Evolutionary conservation across 2,113 vertebrate genomes (phyloP), one percentile per base, ranked within the genome.

Genomic region (Otus sunia): DNA sequence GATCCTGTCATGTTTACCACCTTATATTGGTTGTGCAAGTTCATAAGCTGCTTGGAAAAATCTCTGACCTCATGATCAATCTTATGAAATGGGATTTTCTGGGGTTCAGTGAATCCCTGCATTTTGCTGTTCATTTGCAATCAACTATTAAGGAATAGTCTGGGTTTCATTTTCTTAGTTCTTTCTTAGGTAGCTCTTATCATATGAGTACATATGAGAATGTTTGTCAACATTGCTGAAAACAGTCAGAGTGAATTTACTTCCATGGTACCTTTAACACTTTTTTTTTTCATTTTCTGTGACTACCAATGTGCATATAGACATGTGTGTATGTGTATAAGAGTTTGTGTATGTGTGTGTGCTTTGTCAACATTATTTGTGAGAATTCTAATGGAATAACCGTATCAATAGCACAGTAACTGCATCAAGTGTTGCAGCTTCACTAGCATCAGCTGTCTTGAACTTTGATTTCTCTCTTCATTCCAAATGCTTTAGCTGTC

Each of bases 201-300:
- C 26, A 27, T 56, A 15, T 12, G 17, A 25, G 11, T 19, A n/a
- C 4, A 11, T n/a, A n/a, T 15, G 7, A 86, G 29, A 90, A 41
- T 0, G 0, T 39, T 32, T 50, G 26, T 43, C 10, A 30, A 34
- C 15, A 34, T 0, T 6, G 1, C 18, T 88, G 50, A 45, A 93
- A 93, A 88, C 9, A 66, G 5, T 4, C n/a, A 77, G 34, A 39
- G 27, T 43, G 20, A 39, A 69, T 90, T 86, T 79, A 30, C 6
- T 76, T 86, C 49, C 17, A 21, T 21, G 5, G 16, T 25, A 59
- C 36, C 22, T 50, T 8, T 59, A 50, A 80, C 4, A 2, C 12
- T 14, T 71, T 74, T 88, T 19, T 53, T 22, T 67, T 39, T 26
- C 17, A 10, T 80, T 80, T 84, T 67, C 58, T 73, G 14, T 86